Conservation (phyloP, 1,140 invertebrate genomes). For the Scaptodrosophila lebanonensis region DNA sequence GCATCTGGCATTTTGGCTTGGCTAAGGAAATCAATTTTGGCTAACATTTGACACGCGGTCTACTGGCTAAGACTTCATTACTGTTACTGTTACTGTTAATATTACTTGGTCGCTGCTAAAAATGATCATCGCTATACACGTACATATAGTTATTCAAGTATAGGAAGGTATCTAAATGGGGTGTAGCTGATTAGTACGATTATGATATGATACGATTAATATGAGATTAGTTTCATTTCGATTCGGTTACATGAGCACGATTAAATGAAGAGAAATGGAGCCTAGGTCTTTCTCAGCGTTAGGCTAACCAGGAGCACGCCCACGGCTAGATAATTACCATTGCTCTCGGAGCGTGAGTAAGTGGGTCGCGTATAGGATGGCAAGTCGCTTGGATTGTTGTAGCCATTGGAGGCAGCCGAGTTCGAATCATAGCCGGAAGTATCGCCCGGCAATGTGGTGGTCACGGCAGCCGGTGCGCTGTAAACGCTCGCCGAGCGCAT, state of each 20-base stretch:
- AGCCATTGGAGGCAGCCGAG: slow-evolving; percentile 53
- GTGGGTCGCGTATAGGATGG: slow-evolving; percentile 72
- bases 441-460: slow-evolving; percentile 53
- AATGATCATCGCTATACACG: too few species aligned
- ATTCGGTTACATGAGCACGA: too few species aligned
- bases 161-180: slow-evolving; percentile 20
- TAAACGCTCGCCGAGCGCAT: slow-evolving; percentile 73
- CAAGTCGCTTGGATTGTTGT: slow-evolving; percentile 67
- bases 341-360: slow-evolving; percentile 73
- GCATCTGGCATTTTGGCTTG: slow-evolving; percentile 28
- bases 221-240: not conserved
- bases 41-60: slow-evolving; percentile 38
- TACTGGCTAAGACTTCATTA: not conserved
- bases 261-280: too few species aligned
- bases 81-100: not conserved
- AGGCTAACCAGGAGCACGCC: slow-evolving; percentile 72
- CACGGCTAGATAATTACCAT: slow-evolving; percentile 76
- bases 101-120: slow-evolving; percentile 34
- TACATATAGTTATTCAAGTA: slow-evolving; percentile 3
- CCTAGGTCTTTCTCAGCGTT: slow-evolving; percentile 67
- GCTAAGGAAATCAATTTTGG: slow-evolving; percentile 49
- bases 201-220: slow-evolving; percentile 27
- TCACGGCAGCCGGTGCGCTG: slow-evolving; percentile 67
- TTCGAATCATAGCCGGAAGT: slow-evolving; percentile 67
- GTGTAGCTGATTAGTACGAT: slow-evolving; percentile 46